Evolutionary conservation across 2,113 vertebrate genomes (phyloP), one percentile per base, ranked within the genome.

Genomic region (Eptesicus fuscus): DNA sequence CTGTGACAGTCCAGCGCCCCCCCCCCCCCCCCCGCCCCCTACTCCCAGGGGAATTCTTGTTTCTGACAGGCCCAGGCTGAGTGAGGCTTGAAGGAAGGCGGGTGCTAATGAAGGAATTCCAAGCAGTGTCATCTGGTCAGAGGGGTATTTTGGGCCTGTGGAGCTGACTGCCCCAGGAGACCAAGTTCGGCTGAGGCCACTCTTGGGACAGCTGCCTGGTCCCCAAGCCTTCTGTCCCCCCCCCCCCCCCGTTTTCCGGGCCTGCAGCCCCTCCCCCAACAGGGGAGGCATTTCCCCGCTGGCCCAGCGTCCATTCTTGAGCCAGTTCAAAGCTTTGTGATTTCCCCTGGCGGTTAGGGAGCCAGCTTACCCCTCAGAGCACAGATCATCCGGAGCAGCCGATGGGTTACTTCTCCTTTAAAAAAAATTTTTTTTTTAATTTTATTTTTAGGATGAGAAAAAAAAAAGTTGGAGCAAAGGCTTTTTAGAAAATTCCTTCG

Each of bases 371-470:
- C 87, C 76, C 94, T 93, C 71, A 25, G 40, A 83, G 82, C 63
- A 91, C 91, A 79, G 92, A 93, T 97, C 93, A 83, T 74, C 70
- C 85, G 51, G 79, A 96, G 94, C 96, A 90, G 95, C 96, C 79
- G 87, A 96, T 35, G 88, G 97, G 97, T 97, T 95, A 97, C 96
- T 97, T 97, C 93, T 96, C 86, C 96, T 96, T 96, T 96, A 97
- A 90, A 67, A 18, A 32, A 76, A 61, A 9, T 47, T 88, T 97
- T 96, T 96, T 71, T 35, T 7, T 6, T 47, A 67, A 94, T 95
- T 97, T 97, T 97, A 96, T 96, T 97, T 97, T 98, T 98, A 97
- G 97, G 95, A 96, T 97, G 63, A 95, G 91, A 96, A 96, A 97
- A 97, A 96, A 98, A 98, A 98, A 97, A 91, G 79, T 91, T 51